Base-by-base conservation (phyloP, 2,797 vertebrate genomes). In the Champsocephalus gunnari region DNA sequence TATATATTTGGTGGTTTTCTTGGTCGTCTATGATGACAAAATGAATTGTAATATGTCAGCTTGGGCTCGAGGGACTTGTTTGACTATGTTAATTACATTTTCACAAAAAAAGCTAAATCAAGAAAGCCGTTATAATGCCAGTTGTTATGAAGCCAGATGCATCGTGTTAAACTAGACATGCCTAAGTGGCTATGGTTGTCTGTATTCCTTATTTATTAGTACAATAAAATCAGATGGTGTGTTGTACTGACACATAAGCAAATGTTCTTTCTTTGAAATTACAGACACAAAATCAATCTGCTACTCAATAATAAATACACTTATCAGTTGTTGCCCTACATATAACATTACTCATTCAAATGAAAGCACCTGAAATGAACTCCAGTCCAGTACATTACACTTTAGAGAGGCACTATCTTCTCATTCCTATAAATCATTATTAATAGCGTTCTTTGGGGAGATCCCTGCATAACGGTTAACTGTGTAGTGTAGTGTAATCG, bases 401-500 rank as follows among this genome's bases (percentile, higher is more conserved):
- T 47, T 56, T 2, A 56, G 24, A 64, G 34, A 56, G 21, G 43
- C 55, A 43, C 66, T 58, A 54, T 44, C 7, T 3, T 6, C 28
- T 45, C 45, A 53, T 21, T 61, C 38, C 21, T 24, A 51, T 61
- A 69, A 59, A 21, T 13, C 41, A 51, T 58, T 3, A 19, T 45
- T 45, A 70, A 74, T 13, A n/a, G 17, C 56, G 14, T n/a, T 47
- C 55, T 53, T 12, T 11, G 9, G 14, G 48, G 13, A 8, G 50
- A 47, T 8, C 24, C 50, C 28, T 59, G 57, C 48, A 19, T 17
- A n/a, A 61, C 3, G 12, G 32, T 53, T 41, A 59, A 53, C 55
- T 19, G 53, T 56, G 13, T 41, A 43, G 66, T 61, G 64, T n/a
- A 9, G 16, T 62, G 32, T 47, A 24, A 49, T 32, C 75, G n/a